phyloP scores from a whole-genome alignment of 1,140 invertebrate genomes.

The Papilio machaon region DNA sequence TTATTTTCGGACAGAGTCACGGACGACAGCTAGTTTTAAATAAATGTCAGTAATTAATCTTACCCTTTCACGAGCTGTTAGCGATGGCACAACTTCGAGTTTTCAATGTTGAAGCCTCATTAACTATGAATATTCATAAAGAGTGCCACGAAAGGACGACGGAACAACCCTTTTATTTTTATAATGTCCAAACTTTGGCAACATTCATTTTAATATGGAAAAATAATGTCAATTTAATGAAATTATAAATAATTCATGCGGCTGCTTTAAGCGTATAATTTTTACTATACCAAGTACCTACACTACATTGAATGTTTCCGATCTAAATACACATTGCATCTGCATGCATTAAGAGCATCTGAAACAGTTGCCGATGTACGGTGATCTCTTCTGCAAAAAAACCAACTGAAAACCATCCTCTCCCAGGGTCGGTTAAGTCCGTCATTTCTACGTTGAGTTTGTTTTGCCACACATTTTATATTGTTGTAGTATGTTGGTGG shows the following conservation, averaged over 20 bases:
- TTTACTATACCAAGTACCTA: no score
- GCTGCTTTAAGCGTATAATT: not conserved
- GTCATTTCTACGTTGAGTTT: no score
- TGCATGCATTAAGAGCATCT: no score
- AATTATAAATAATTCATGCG: conserved; percentile 17
- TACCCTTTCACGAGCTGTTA: conserved; percentile 72
- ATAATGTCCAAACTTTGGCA: conserved; percentile 26
- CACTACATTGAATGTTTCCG: no score
- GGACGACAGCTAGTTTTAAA: not conserved
- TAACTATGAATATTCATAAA: conserved; percentile 60
- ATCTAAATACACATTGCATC: no score
- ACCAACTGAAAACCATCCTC: no score
- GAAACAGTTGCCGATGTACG: no score
- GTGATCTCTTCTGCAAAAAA: no score
- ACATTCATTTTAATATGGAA: conserved; percentile 6
- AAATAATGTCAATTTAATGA: conserved; percentile 19
- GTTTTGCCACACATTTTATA: no score
- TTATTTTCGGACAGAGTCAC: no score
- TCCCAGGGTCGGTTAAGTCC: no score
- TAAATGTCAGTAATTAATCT: conserved; percentile 64
- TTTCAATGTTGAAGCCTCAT: conserved; percentile 62
- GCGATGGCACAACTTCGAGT: conserved; percentile 45
- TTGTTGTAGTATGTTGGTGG: no score
- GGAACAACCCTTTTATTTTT: conserved; percentile 48
- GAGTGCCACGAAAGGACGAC: conserved; percentile 37